These are phyloP conservation scores for Eulacestoma nigropectus DNA, from an alignment of 2,113 vertebrate genomes.

Conservation along the genomic window DNA sequence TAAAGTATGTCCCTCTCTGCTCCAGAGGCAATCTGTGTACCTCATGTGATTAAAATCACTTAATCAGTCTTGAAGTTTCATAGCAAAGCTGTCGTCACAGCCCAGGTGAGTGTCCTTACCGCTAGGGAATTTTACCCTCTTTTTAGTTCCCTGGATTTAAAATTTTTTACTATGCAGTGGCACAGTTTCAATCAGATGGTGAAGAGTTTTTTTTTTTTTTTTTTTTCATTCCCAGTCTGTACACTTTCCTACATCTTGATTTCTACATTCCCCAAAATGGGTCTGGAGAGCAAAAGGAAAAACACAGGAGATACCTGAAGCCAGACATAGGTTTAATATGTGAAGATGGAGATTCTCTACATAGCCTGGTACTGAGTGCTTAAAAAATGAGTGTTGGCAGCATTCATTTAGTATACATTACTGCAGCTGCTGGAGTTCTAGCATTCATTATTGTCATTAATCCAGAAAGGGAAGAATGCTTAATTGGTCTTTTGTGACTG, in stretches of 20 bases:
- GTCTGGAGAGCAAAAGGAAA: neutral
- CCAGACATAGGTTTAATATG: neutral
- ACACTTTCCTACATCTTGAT: neutral
- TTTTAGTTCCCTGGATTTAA: neutral
- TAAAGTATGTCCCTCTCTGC: neutral
- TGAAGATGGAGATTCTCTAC: neutral
- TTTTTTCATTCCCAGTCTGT: neutral
- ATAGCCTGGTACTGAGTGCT: neutral
- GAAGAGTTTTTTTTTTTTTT: neutral
- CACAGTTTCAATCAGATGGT: neutral
- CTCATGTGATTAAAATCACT: neutral
- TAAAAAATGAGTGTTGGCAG: neutral
- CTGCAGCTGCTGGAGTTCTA: neutral
- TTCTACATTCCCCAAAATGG: neutral
- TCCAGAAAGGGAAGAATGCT: neutral
- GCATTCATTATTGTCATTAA: neutral
- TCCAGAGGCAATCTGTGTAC: neutral
- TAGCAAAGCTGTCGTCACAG: neutral
- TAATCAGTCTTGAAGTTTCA: slow-evolving; percentile 11
- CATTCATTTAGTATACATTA: neutral
- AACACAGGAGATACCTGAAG: neutral
- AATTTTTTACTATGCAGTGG: neutral
- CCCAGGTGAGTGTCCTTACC: neutral
- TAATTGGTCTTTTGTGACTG: neutral
- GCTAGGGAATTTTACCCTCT: neutral